These are phyloP conservation scores for Petrosia ficiformis DNA, from an alignment of 37 sponge, comb jelly and placozoan genomes.

Conservation along the genomic window DNA sequence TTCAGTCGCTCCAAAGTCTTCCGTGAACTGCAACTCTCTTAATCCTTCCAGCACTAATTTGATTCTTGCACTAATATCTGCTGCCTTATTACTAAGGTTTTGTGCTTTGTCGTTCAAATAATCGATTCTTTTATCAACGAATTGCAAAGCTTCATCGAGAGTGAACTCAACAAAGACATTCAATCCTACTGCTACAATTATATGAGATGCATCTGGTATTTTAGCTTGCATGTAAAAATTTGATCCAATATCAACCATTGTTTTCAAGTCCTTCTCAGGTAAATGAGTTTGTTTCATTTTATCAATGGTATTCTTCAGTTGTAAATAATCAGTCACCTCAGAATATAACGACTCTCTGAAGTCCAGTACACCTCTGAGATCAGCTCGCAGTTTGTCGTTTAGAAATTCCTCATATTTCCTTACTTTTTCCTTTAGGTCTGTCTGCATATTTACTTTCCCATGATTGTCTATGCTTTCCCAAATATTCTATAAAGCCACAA, in stretches of 20 bases:
- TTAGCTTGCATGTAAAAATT: slow-evolving; percentile 81
- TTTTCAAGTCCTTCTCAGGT: slow-evolving; percentile 33
- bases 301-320: slow-evolving; percentile 64
- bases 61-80: slow-evolving; percentile 78
- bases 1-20: neutral
- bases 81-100: slow-evolving; percentile 55
- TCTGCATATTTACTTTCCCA: too few relatives aligned
- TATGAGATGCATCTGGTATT: slow-evolving; percentile 50
- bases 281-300: too few relatives aligned
- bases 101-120: slow-evolving; percentile 44
- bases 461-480: too few relatives aligned
- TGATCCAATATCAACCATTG: slow-evolving; percentile 83
- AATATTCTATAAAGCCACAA: too few relatives aligned
- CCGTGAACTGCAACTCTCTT: slow-evolving; percentile 66
- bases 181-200: slow-evolving; percentile 79
- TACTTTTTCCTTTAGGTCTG: slow-evolving; percentile 40
- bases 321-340: slow-evolving; percentile 70
- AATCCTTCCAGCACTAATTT: slow-evolving; percentile 70
- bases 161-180: slow-evolving; percentile 78
- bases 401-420: slow-evolving; percentile 74
- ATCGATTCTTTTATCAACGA: slow-evolving; percentile 70
- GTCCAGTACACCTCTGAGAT: slow-evolving; percentile 61
- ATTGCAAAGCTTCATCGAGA: slow-evolving; percentile 67
- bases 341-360: slow-evolving; percentile 42
- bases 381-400: slow-evolving; percentile 76